Evolutionary conservation across 2,113 vertebrate genomes (phyloP), one percentile per base, ranked within the genome.

Genomic region (Rafetus swinhoei): DNA sequence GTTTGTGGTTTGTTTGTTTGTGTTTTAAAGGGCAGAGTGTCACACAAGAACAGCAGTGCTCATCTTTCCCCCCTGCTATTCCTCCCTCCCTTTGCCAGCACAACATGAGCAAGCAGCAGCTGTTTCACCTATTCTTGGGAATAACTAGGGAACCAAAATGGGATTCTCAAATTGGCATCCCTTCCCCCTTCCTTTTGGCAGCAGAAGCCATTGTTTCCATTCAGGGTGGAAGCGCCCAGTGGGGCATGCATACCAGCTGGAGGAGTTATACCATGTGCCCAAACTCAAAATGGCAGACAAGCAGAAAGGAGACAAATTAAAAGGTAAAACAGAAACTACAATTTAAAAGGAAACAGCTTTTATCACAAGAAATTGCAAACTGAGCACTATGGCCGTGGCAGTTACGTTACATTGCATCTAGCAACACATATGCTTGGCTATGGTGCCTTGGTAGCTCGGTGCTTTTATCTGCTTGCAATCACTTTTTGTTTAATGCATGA

Each of bases 231-330:
- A 91, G 77, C 18, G 27, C 79, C 90, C 93, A 76, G 85, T 80
- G 69, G 79, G 82, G 90, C 84, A 86, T 84, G 85, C 86, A 90
- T 87, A 88, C 92, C 96, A 89, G 85, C 82, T 91, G 81, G 72
- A 80, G 94, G 93, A 95, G 91, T 93, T 72, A 83, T 93, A 86
- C 90, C 82, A 9, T 7, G 32, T 77, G 88, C 92, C 84, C 83
- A 89, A 53, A 88, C 91, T 95, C 95, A 97, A 96, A 97, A 96
- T 95, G 97, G 97, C 92, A 97, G 95, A 92, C 90, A 93, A 90
- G 62, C 0, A 94, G 62, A 81, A 94, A 94, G 11, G 91, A 85
- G 86, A 85, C 89, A 91, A 69, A 95, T 95, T 91, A 95, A 91
- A 92, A 96, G 93, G 91, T 87, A 86, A 89, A 86, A 94, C 84